Evolutionary conservation across 2,888 invertebrate species (phyloP), one percentile per base, ranked within the genome.

Genomic region (Euzophera pinguis): DNA sequence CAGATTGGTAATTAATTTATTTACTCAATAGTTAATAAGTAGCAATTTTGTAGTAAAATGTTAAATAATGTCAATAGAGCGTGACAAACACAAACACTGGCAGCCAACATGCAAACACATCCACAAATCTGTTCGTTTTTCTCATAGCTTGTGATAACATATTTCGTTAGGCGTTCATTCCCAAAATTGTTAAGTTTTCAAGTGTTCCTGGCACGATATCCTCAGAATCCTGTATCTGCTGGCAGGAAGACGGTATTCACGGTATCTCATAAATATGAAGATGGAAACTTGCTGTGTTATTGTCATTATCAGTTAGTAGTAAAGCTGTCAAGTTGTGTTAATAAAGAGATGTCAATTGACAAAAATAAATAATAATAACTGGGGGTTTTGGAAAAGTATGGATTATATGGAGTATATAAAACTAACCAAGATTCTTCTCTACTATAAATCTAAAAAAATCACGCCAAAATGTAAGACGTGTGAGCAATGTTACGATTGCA

Each of bases 181-280:
- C 75, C 80, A 75, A 69, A 69, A 67, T 73, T 73, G 81, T 84
- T 85, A 84, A 81, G 69, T 17, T 69, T 67, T 78, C 73, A 65
- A 64, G 72, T 78, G 75, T 80, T 74, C 75, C 75, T 73, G 81
- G 78, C 79, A 73, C 75, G 66, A 64, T 70, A 62, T 59, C 67
- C 63, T 58, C 61, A 71, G 64, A 58, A 62, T 65, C 71, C 73
- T 72, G 73, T 71, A 73, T 65, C 60, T 64, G 66, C 73, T 71
- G 89, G 89, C 88, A 89, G 90, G 90, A 88, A 90, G 89, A 81
- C 89, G 89, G 89, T 86, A 84, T 75, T 77, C 84, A 80, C 88
- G 80, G 81, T 77, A 73, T 75, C 71, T 75, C 72, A 74, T 61
- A 69, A 62, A 64, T 64, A 53, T 57, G 12, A 27, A 63, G 61